Evolutionary conservation across 2,888 invertebrate species (phyloP).

Genomic region (Drosophila siamana): DNA sequence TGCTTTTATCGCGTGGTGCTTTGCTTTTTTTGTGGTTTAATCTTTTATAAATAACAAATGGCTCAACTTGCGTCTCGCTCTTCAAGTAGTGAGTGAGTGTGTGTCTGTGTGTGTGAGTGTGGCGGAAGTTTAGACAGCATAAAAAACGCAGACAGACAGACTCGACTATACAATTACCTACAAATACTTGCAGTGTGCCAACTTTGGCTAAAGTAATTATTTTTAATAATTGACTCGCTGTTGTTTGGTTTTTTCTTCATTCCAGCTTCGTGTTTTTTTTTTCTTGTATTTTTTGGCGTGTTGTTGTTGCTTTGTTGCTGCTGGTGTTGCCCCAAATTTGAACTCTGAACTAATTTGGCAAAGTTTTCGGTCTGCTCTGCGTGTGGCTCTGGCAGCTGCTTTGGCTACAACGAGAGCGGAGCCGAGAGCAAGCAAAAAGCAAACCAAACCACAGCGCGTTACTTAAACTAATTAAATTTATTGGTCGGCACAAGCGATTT

Average conservation of each 20-base stretch:
- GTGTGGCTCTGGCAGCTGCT: constrained; percentile 72
- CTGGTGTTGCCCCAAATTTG: constrained; percentile 55
- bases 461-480: constrained; percentile 78
- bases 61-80: constrained; percentile 55
- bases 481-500: constrained; percentile 41
- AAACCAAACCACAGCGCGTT: constrained; percentile 55
- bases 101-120: constrained; percentile 33
- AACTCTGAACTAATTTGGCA: constrained; percentile 79
- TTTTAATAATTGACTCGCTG: constrained; percentile 79
- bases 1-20: constrained; percentile 27
- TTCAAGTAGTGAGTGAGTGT: constrained; percentile 22
- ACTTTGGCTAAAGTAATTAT: constrained; percentile 80
- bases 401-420: constrained; percentile 30
- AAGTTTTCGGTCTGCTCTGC: constrained; percentile 60
- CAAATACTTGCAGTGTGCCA: constrained; percentile 55
- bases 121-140: constrained; percentile 24
- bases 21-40: constrained; percentile 58
- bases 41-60: constrained; percentile 78
- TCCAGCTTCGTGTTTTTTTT: not conserved
- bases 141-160: constrained; percentile 19
- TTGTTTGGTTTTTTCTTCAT: constrained; percentile 49
- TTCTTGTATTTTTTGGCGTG: no score
- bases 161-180: constrained; percentile 34
- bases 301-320: constrained; percentile 14
- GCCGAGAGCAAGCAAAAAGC: not conserved